Conservation (phyloP, 2,797 vertebrate species). For the Anabacerthia variegaticeps region DNA sequence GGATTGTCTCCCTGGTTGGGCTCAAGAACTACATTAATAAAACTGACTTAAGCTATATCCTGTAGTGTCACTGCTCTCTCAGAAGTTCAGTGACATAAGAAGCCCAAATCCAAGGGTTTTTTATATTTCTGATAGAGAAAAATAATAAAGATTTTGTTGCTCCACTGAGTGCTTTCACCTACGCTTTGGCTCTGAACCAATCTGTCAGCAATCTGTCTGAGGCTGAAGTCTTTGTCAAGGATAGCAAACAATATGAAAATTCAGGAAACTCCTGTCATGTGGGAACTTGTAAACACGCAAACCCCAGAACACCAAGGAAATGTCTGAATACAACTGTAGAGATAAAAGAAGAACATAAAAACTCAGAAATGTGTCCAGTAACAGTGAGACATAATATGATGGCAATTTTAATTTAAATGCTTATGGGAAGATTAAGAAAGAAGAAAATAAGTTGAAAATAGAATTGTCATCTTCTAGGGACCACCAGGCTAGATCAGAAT, state of each 20-base stretch:
- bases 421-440: neutral
- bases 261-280: neutral
- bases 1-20: neutral
- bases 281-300: neutral
- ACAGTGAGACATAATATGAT: neutral
- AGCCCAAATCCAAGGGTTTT: neutral
- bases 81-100: neutral
- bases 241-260: neutral
- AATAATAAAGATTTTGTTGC: neutral
- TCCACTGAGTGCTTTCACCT: neutral
- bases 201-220: neutral
- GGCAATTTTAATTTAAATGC: neutral
- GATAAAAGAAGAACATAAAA: neutral
- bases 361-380: neutral
- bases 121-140: neutral
- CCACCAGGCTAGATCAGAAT: conserved; percentile 22
- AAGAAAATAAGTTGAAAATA: conserved; percentile 28
- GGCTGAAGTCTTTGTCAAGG: neutral
- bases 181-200: neutral
- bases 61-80: neutral
- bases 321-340: neutral
- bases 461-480: neutral
- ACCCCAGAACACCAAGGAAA: neutral
- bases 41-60: neutral
- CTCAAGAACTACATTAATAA: neutral